phyloP scores from a whole-genome alignment of 2,113 vertebrate species.

The Halichoerus grypus region DNA sequence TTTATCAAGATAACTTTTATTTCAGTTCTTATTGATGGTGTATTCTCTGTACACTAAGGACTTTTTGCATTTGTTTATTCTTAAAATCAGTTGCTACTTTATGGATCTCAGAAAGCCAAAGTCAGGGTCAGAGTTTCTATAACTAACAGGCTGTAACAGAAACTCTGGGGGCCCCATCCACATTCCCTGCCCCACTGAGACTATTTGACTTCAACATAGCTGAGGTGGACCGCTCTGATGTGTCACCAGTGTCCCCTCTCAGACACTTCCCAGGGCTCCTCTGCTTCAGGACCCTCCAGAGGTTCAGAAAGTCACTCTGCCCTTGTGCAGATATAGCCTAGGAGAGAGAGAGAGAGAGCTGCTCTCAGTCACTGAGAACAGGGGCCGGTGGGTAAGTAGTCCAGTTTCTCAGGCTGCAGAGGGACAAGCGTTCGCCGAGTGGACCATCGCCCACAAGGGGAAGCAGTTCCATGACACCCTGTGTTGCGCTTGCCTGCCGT shows the following conservation, averaged over 20 bases:
- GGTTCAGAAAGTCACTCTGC: neutral
- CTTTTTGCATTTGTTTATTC: neutral
- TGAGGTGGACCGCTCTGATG: neutral
- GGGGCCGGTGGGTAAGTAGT: neutral
- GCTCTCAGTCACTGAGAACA: neutral
- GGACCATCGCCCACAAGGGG: neutral
- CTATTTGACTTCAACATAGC: neutral
- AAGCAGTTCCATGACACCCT: neutral
- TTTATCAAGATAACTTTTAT: neutral
- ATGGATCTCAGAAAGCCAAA: neutral
- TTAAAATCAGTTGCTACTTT: neutral
- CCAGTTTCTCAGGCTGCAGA: neutral
- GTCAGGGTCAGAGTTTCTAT: neutral
- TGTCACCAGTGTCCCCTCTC: neutral
- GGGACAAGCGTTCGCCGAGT: neutral
- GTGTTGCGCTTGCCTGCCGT: neutral
- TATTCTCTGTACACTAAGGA: neutral
- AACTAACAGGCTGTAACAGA: neutral
- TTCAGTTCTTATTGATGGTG: neutral
- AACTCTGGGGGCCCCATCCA: neutral
- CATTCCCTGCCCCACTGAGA: fast-evolving
- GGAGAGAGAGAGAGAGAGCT: neutral
- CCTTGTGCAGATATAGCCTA: neutral
- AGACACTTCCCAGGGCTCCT: neutral
- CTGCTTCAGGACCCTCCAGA: neutral